Evolutionary conservation across 2,113 vertebrate species (phyloP).

Genomic region (Cryptotis parvus): DNA sequence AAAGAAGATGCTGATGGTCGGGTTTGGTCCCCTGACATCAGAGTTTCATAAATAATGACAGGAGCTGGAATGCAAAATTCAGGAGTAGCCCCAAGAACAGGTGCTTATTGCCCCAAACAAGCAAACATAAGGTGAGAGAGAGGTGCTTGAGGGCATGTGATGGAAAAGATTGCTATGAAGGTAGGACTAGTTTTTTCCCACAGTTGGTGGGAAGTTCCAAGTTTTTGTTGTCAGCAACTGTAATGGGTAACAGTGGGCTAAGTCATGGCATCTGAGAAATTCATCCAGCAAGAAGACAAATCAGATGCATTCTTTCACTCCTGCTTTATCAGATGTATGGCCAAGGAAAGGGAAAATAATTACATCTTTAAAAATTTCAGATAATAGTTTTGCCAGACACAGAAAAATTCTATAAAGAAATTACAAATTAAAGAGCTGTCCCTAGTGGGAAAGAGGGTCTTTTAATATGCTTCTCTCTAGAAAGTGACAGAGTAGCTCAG

Average conservation of each 20-base stretch:
- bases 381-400: too few species aligned
- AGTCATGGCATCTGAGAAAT: not conserved
- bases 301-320: not conserved
- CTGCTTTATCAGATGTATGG: too few species aligned
- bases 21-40: too few species aligned
- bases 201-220: not conserved
- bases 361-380: too few species aligned
- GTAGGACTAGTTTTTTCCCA: not conserved
- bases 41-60: too few species aligned
- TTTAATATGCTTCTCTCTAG: not conserved
- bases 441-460: not conserved
- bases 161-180: not conserved
- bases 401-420: not conserved
- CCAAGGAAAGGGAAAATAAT: not conserved
- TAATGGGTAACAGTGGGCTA: not conserved
- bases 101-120: too few species aligned
- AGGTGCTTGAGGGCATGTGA: fast-evolving
- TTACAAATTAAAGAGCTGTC: too few species aligned
- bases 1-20: too few species aligned
- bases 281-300: not conserved
- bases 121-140: too few species aligned
- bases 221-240: not conserved
- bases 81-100: too few species aligned
- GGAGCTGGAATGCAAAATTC: too few species aligned
- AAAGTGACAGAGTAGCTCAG: not conserved